phyloP scores from a whole-genome alignment of 2,113 vertebrate genomes.

The Hydrolagus affinis region DNA sequence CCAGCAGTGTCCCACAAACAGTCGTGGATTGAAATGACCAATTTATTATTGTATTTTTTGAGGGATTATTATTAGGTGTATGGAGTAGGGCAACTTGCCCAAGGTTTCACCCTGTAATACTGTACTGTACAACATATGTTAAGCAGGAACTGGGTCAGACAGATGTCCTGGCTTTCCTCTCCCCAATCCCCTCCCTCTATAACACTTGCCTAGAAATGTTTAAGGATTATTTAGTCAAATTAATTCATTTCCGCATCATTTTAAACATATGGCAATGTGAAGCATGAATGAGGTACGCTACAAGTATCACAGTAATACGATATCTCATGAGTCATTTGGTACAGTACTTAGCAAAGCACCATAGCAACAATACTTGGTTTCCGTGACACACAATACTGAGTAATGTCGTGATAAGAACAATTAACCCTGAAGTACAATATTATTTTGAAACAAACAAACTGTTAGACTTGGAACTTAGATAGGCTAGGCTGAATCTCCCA shows the following conservation, averaged over 20 bases:
- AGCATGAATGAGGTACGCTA: not conserved
- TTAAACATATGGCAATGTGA: not conserved
- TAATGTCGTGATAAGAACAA: not conserved
- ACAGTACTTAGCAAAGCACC: not conserved
- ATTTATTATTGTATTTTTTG: too few species aligned
- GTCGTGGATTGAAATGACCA: too few species aligned
- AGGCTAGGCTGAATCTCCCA: too few species aligned
- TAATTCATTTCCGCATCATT: not conserved
- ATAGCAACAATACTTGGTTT: conserved; percentile 1
- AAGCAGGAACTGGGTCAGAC: not conserved
- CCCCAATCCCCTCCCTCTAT: not conserved
- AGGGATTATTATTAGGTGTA: too few species aligned
- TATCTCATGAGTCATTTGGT: not conserved
- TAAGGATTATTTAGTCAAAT: not conserved
- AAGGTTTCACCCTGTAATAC: too few species aligned
- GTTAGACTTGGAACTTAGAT: too few species aligned
- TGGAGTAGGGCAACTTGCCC: too few species aligned
- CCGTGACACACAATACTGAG: not conserved
- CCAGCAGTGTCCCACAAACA: too few species aligned
- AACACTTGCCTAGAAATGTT: not conserved
- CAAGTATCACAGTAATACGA: not conserved
- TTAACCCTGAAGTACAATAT: not conserved
- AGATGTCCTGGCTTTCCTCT: not conserved
- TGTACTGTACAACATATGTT: not conserved
- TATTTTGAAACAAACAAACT: not conserved